Conservation (phyloP, 2,113 vertebrate genomes). For the Phalacrocorax aristotelis region DNA sequence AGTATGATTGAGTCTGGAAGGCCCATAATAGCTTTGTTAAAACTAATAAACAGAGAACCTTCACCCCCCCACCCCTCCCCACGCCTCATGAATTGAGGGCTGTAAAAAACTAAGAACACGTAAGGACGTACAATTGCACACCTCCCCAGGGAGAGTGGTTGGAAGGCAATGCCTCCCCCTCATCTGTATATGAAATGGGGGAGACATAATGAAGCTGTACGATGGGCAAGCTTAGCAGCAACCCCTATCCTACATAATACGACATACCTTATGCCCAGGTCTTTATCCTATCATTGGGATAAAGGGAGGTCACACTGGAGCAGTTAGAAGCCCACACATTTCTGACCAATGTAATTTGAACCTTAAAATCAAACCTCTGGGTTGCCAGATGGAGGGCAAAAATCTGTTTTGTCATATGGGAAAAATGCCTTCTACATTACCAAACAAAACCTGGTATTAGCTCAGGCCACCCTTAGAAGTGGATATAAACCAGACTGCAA, state of each 20-base stretch:
- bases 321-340: background rate
- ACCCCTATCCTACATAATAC: background rate
- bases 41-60: background rate
- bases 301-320: background rate
- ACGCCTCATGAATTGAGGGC: background rate
- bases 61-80: background rate
- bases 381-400: slow-evolving; percentile 7
- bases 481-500: slow-evolving; percentile 7
- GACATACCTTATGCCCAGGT: background rate
- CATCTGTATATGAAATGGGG: background rate
- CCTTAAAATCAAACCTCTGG: background rate
- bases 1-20: background rate
- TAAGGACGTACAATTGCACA: background rate
- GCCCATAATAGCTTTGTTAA: background rate
- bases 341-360: background rate
- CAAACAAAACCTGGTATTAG: background rate
- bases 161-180: background rate
- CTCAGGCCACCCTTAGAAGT: background rate
- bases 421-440: slow-evolving; percentile 34
- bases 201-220: background rate
- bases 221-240: background rate
- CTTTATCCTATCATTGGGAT: background rate
- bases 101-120: background rate
- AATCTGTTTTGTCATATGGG: slow-evolving; percentile 2
- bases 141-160: background rate